These are phyloP conservation scores for Crocodylus rhombifer DNA, from an alignment of 2,797 vertebrate species.

Conservation along the genomic window DNA sequence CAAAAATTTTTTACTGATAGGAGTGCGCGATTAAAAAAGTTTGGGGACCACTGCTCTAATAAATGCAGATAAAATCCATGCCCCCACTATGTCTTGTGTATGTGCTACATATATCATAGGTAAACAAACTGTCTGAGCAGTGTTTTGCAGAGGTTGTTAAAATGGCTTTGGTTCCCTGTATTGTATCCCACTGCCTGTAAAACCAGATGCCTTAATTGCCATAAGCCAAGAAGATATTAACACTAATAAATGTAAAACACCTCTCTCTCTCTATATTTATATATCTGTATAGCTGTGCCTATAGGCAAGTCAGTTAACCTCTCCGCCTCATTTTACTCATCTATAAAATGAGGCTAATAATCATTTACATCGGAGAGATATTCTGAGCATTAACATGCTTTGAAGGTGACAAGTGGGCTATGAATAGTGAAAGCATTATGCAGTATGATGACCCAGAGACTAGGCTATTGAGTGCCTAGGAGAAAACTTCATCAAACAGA, in stretches of 20 bases:
- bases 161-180: neutral
- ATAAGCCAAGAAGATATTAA: constrained; percentile 14
- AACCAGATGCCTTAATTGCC: constrained; percentile 14
- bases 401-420: constrained; percentile 34
- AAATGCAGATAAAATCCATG: accelerated
- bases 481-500: neutral
- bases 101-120: accelerated
- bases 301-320: constrained; percentile 43
- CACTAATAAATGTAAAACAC: constrained; percentile 35
- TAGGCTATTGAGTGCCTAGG: neutral
- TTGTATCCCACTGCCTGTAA: neutral
- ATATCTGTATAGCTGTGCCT: neutral
- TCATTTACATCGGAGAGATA: neutral
- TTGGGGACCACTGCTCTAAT: neutral
- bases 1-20: no score
- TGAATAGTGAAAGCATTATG: neutral
- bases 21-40: neutral
- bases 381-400: constrained; percentile 33
- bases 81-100: neutral
- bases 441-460: neutral
- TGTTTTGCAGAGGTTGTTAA: neutral
- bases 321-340: constrained; percentile 21
- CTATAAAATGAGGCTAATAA: constrained; percentile 29
- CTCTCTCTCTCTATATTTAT: neutral
- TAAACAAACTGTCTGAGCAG: neutral